phyloP scores from a whole-genome alignment of 2,888 invertebrate species.

The Brachyptera putata region DNA sequence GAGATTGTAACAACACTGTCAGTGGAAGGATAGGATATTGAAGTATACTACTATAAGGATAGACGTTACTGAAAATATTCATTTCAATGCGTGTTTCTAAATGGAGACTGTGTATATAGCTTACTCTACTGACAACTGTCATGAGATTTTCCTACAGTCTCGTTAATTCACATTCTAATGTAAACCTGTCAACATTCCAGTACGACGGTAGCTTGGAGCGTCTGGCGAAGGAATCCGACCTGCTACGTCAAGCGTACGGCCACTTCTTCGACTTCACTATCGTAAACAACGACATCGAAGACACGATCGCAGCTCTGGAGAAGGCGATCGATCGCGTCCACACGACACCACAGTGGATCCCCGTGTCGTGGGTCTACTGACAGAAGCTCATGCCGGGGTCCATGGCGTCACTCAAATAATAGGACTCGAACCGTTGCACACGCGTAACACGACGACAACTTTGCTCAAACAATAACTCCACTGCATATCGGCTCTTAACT shows the following conservation, averaged over 20 bases:
- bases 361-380: slow-evolving; percentile 97
- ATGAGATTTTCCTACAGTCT: no score
- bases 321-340: slow-evolving; percentile 86
- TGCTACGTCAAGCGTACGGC: slow-evolving; percentile 93
- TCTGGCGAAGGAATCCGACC: slow-evolving; percentile 93
- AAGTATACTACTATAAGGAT: no score
- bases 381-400: slow-evolving; percentile 39
- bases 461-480: slow-evolving; percentile 10
- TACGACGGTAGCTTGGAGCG: slow-evolving; percentile 97
- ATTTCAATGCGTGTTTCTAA: no score
- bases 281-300: slow-evolving; percentile 99
- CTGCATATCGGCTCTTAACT: background rate
- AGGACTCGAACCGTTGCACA: background rate
- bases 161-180: no score
- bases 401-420: slow-evolving; percentile 29
- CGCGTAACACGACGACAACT: background rate
- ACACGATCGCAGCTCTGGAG: slow-evolving; percentile 91
- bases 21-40: no score
- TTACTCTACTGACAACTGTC: no score
- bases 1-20: no score
- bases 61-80: no score
- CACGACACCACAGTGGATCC: slow-evolving; percentile 93
- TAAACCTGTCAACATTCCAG: no score
- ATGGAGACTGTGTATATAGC: no score
- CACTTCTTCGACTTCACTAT: slow-evolving; percentile 98